phyloP scores from a whole-genome alignment of 2,113 vertebrate species.

The Siniperca chuatsi region DNA sequence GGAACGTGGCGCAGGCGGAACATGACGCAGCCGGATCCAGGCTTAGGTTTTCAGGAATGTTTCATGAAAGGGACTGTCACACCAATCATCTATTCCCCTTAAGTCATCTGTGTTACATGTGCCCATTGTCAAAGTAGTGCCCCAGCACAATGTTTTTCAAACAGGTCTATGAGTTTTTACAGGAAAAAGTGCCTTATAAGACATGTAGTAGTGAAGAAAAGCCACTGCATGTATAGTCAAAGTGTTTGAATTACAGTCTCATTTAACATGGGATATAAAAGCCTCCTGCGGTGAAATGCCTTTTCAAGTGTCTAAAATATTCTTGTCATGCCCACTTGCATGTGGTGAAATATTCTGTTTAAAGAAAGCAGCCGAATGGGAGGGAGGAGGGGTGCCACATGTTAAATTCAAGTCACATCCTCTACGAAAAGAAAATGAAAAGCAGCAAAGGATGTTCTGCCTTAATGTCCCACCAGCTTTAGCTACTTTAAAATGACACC shows the following conservation, averaged over 20 bases:
- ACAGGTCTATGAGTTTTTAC: not conserved
- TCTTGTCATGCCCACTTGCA: conserved; percentile 14
- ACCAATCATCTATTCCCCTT: conserved; percentile 4
- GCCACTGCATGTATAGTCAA: not conserved
- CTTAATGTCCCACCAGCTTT: conserved; percentile 41
- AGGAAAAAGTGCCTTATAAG: conserved; percentile 2
- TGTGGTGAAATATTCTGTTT: conserved; percentile 37
- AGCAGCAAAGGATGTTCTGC: conserved; percentile 64
- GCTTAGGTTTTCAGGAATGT: conserved; percentile 8
- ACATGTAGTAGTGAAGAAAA: not conserved
- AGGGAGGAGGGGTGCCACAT: conserved; percentile 64
- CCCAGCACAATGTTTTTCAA: not conserved
- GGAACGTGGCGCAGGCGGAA: too few species aligned
- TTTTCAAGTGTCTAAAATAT: conserved; percentile 27
- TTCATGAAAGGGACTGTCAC: conserved; percentile 14
- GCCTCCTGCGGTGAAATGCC: conserved; percentile 19
- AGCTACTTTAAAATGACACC: conserved; percentile 38
- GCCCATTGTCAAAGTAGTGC: not conserved
- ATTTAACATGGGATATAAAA: conserved; percentile 37
- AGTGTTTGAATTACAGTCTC: conserved; percentile 23
- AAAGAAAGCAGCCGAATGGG: conserved; percentile 46
- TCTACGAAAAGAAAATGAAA: conserved; percentile 57
- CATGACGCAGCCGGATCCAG: too few species aligned
- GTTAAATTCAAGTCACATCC: conserved; percentile 51
- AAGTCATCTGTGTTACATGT: conserved; percentile 18